Evolutionary conservation across 2,888 invertebrate genomes (phyloP).

Genomic region (Congeria kusceri): DNA sequence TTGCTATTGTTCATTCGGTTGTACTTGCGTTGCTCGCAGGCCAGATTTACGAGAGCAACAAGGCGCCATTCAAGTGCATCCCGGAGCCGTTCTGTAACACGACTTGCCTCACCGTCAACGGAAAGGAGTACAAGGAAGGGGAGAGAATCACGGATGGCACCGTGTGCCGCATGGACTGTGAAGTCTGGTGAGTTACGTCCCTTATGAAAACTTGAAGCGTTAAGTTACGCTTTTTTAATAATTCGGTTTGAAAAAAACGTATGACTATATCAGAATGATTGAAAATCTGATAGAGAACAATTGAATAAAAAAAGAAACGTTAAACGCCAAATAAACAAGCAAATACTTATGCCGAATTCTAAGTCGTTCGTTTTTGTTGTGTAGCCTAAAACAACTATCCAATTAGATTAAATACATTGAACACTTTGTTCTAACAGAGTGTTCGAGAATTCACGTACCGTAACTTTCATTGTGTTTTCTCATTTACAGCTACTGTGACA

Average conservation of each 20-base stretch:
- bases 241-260: no score
- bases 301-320: no score
- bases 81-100: conserved; percentile 90
- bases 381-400: no score
- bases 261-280: no score
- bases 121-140: conserved; percentile 90
- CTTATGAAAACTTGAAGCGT: background rate
- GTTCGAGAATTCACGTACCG: background rate
- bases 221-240: no score
- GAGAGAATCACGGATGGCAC: conserved; percentile 89
- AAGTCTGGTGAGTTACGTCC: conserved; percentile 89
- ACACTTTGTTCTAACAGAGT: background rate
- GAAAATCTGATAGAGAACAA: no score
- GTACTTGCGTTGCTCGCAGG: no score
- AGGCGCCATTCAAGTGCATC: conserved; percentile 90
- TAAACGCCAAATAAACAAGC: no score
- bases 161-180: conserved; percentile 88
- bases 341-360: no score
- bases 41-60: conserved; percentile 90
- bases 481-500: conserved; percentile 80
- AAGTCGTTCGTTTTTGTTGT: no score
- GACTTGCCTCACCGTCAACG: conserved; percentile 90
- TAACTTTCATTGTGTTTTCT: conserved; percentile 10
- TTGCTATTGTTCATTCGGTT: no score
- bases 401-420: no score